Evolutionary conservation across 1,140 invertebrate species (phyloP), one percentile per base, ranked within the genome.

Genomic region (Telenomus remus): DNA sequence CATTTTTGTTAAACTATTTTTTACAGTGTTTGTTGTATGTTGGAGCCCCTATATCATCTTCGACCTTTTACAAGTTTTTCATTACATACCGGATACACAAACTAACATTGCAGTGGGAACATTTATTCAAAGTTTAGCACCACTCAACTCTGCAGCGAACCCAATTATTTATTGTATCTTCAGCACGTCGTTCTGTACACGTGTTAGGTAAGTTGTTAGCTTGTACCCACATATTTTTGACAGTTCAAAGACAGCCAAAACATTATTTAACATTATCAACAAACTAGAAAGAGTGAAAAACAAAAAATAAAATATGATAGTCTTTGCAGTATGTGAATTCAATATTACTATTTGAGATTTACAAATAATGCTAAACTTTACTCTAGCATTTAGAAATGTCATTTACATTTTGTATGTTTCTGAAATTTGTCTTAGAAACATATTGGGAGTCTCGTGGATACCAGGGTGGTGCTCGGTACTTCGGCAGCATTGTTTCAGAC

Each of bases 31-130:
- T 87, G 94, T 98, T 53, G 82, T 98, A 2, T 98, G 97, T 88
- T 98, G 96, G 96, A 97, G 95, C 76, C 97, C 97, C 0, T 98
- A 96, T 85, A 96, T 98, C 83, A 90, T 98, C 35, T 98, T 97
- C 85, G 96, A 97, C 85, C 86, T 98, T 14, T 91, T 98, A 0
- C 95, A 97, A 91, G 95, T 98, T 27, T 98, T 94, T 86, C 94
- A 92, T 11, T 92, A 93, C 82, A 91, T 98, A 66, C 95, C 95
- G 0, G 88, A 90, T 54, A 95, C 93, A 0, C 94, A 96, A 81
- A 93, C 92, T 0, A 94, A 92, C 78, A 91, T 93, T 3, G 95
- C 96, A 1, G 91, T 98, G 1, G 94, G 95, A 2, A 96, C 96
- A 1, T 95, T 98, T 80, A 95, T 98, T 66, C 96, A 98, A 85